Evolutionary conservation across 2,797 vertebrate genomes (phyloP).

Genomic region (Malacoctenus gilli): DNA sequence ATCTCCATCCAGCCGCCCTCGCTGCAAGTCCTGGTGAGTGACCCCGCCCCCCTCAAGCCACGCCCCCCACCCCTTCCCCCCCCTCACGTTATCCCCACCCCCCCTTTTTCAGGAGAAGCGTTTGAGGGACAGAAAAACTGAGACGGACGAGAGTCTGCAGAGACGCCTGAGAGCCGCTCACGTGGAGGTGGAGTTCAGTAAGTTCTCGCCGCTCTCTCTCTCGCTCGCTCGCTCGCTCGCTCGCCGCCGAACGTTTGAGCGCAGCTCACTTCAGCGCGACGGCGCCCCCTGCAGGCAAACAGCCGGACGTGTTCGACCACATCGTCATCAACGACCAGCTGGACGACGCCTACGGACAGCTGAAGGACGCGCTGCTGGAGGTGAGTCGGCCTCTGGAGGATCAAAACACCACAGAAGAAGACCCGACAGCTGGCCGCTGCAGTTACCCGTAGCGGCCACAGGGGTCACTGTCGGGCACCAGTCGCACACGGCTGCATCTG

Average conservation of each 20-base stretch:
- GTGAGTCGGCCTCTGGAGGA: too few species aligned
- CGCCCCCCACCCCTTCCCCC: too few species aligned
- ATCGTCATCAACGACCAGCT: slow-evolving; percentile 90
- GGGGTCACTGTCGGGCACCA: not conserved
- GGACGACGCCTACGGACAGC: slow-evolving; percentile 83
- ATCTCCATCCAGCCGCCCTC: slow-evolving; percentile 93
- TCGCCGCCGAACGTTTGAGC: not conserved
- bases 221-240: too few species aligned
- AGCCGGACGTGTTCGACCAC: slow-evolving; percentile 88
- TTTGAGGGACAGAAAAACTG: slow-evolving; percentile 89
- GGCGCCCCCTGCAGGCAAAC: slow-evolving; percentile 81
- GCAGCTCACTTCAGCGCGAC: too few species aligned
- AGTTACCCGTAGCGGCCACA: not conserved
- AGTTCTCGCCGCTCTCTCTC: slow-evolving; percentile 73
- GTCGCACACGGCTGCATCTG: too few species aligned
- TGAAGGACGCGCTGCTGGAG: slow-evolving; percentile 85
- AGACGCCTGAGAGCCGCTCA: slow-evolving; percentile 86
- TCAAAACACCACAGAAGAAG: too few species aligned
- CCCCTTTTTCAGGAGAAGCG: slow-evolving; percentile 85
- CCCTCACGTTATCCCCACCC: too few species aligned
- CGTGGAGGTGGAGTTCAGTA: slow-evolving; percentile 89
- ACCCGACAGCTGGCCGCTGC: too few species aligned
- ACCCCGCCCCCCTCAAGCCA: too few species aligned
- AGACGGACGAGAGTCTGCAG: slow-evolving; percentile 90
- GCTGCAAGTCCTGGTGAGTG: slow-evolving; percentile 86